Percentiles rank a stretch among this genome's conserved stretches.
Evolutionary conservation across 1,140 invertebrate species (phyloP).

Genomic region (Dendrolimus kikuchii): DNA sequence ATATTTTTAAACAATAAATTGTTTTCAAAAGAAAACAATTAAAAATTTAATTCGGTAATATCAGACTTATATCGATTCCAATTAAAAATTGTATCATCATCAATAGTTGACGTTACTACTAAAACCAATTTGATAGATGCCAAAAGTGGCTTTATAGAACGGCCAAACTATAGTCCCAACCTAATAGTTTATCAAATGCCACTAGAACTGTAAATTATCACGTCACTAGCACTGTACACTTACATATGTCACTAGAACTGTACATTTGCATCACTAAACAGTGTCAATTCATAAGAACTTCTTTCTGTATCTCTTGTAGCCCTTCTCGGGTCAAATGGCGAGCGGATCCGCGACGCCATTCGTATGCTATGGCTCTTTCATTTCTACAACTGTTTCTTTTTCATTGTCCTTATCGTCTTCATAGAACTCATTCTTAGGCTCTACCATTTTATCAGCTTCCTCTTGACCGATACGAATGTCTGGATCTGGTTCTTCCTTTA

Average conservation of each 20-base stretch:
- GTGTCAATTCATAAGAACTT: conserved; percentile 20
- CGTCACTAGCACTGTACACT: background rate
- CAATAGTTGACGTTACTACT: too few relatives aligned
- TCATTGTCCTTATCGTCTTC: conserved; percentile 90
- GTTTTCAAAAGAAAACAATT: too few relatives aligned
- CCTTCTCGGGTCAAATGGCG: conserved; percentile 36
- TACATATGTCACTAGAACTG: background rate
- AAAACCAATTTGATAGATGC: too few relatives aligned
- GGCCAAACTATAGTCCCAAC: too few relatives aligned
- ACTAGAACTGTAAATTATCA: too few relatives aligned
- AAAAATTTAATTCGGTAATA: too few relatives aligned
- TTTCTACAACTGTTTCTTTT: conserved; percentile 62
- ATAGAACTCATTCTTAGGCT: conserved; percentile 94
- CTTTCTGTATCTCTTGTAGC: conserved; percentile 23
- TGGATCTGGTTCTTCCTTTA: conserved; percentile 85
- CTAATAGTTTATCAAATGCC: too few relatives aligned
- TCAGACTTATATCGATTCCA: too few relatives aligned
- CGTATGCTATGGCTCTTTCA: conserved; percentile 54
- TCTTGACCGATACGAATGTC: conserved; percentile 86
- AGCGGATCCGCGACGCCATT: conserved; percentile 26
- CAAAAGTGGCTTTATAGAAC: too few relatives aligned
- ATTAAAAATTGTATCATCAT: too few relatives aligned
- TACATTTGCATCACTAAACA: conserved; percentile 1
- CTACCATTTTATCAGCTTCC: conserved; percentile 89
- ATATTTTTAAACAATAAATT: too few relatives aligned